These are phyloP conservation scores for Sakesphorus luctuosus DNA, from an alignment of 2,113 vertebrate species.

Conservation along the genomic window DNA sequence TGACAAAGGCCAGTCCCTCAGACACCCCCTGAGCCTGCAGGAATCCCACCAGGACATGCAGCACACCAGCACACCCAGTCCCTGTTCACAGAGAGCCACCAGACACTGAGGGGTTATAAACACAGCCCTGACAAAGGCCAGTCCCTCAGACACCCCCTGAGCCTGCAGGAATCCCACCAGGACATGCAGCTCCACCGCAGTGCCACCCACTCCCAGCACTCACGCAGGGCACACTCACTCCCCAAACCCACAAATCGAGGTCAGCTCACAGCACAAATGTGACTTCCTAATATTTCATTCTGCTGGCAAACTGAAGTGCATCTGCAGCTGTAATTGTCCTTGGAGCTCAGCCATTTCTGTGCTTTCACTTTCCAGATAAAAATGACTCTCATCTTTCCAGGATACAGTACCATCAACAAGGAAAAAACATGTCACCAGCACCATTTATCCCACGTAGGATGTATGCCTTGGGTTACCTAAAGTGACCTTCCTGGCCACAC, in stretches of 20 bases:
- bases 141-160: neutral
- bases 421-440: constrained; percentile 9
- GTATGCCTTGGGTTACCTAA: neutral
- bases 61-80: no score
- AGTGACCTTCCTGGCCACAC: neutral
- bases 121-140: neutral
- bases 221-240: neutral
- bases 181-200: neutral
- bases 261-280: neutral
- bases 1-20: neutral
- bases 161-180: neutral
- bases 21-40: neutral
- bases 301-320: neutral
- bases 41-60: neutral
- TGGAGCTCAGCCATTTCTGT: neutral
- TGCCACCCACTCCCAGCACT: neutral
- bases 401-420: neutral
- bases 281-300: neutral
- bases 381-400: neutral
- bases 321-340: neutral
- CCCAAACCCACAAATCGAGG: neutral
- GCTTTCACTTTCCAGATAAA: neutral
- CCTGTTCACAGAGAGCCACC: neutral
- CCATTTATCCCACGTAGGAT: neutral
- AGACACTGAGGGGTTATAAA: neutral